These are phyloP conservation scores for Phalacrocorax pelagicus DNA, from an alignment of 2,113 vertebrate genomes.

Conservation along the genomic window DNA sequence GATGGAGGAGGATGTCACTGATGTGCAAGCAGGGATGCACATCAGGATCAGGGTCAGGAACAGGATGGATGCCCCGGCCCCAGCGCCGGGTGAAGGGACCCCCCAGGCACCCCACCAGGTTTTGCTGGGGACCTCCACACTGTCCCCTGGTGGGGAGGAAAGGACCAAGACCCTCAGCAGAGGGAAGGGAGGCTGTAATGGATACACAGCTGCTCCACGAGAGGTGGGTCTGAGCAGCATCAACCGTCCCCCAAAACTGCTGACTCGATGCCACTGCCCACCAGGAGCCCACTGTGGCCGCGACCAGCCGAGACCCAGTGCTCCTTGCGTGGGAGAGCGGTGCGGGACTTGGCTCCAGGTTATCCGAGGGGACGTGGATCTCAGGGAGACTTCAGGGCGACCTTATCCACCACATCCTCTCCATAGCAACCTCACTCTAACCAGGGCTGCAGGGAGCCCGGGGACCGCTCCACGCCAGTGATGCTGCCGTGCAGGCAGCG, in stretches of 20 bases:
- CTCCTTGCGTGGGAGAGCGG: neutral
- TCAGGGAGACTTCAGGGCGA: neutral
- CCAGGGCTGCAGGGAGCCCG: neutral
- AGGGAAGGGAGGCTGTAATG: accelerated
- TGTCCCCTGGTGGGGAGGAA: neutral
- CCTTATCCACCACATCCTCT: neutral
- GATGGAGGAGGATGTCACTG: neutral
- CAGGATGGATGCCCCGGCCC: neutral
- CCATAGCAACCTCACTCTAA: neutral
- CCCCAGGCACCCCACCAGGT: neutral
- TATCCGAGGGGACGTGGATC: neutral
- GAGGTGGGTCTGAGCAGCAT: neutral
- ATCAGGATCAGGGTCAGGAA: neutral
- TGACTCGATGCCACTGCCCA: accelerated
- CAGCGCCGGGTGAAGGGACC: neutral
- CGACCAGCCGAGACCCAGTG: neutral
- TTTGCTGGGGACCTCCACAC: neutral
- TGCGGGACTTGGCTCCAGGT: neutral
- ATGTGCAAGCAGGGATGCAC: neutral
- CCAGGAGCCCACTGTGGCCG: neutral
- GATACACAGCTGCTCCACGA: accelerated
- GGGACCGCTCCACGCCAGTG: too few species aligned
- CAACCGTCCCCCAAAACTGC: neutral
- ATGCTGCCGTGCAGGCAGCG: neutral
- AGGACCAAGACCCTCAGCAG: neutral